Base-by-base conservation (phyloP, 2,113 vertebrate genomes). In the Heterotilapia buettikoferi region DNA sequence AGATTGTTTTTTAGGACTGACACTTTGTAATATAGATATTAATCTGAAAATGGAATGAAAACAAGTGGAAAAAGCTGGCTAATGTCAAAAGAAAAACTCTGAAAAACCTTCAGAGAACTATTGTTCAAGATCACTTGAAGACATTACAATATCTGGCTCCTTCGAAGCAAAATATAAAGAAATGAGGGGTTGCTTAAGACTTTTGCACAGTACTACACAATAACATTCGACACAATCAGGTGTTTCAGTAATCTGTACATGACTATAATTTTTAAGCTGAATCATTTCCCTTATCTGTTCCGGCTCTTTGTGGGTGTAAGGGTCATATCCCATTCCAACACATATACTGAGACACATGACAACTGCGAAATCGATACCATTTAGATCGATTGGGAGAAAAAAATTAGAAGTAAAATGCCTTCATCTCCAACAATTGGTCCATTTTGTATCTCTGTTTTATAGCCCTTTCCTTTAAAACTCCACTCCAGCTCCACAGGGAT, bases 301-400 rank as follows among this genome's bases (percentile, higher is more conserved):
- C 0, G 4, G 36, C 29, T 5, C 16, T 31, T 8, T 54, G 53
- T 57, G 36, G 33, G 40, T 50, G 38, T 73, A 66, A 86, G 19
- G 21, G 5, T 43, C 31, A 4, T 56, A 8, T 24, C 29, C 12
- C 12, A 47, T 52, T 40, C 6, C 38, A 12, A 57, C 43, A 16
- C 21, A 47, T 33, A 68, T 45, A 78, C 84, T 54, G 10, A 36
- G 21, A 71, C 40, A 38, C 8, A 43, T 76, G 73, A 91, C 83
- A 88, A 57, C 61, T 57, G 56, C n/a, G 45, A 91, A 93, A 90
- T 94, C 90, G 82, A 84, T 92, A 43, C 6, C 57, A 31, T 73
- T 87, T 76, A 53, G 19, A 88, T 86, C 1, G 50, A 90, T 56
- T 38, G 43, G 53, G 52, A 63, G 21, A 87, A 89, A 68, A 90